These are phyloP conservation scores for Imbricaverruca yamaguchii DNA, from an alignment of 2,888 invertebrate genomes.

Conservation along the genomic window DNA sequence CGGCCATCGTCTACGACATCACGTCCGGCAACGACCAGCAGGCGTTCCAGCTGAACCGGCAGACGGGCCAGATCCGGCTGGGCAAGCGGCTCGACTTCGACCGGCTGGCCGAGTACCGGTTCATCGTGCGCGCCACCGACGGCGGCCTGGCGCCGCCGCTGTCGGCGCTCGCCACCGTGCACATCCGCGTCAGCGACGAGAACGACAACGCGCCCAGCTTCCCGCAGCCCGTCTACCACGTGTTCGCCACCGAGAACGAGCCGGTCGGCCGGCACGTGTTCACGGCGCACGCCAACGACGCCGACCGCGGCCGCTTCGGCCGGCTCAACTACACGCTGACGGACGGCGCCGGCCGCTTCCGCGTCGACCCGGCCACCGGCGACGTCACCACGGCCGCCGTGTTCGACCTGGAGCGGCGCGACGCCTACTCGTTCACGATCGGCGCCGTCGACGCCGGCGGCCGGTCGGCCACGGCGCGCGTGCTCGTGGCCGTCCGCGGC, in stretches of 20 bases:
- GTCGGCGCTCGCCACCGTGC: conserved; percentile 66
- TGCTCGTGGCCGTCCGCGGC: conserved; percentile 79
- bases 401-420: conserved; percentile 82
- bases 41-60: conserved; percentile 61
- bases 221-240: conserved; percentile 78
- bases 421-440: conserved; percentile 75
- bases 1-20: conserved; percentile 70
- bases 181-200: conserved; percentile 71
- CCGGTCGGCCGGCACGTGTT: conserved; percentile 77
- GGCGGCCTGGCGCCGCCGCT: conserved; percentile 40
- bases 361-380: conserved; percentile 68
- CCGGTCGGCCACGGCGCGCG: conserved; percentile 65
- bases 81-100: conserved; percentile 75
- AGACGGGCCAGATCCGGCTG: conserved; percentile 62
- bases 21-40: conserved; percentile 80
- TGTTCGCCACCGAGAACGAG: conserved; percentile 84
- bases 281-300: conserved; percentile 79
- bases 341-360: conserved; percentile 57
- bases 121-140: conserved; percentile 63
- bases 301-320: conserved; percentile 73
- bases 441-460: conserved; percentile 77
- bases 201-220: conserved; percentile 88
- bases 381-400: conserved; percentile 68
- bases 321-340: conserved; percentile 74
- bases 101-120: conserved; percentile 57